Evolutionary conservation across 2,113 vertebrate species (phyloP).

Genomic region (Xerus inauris): DNA sequence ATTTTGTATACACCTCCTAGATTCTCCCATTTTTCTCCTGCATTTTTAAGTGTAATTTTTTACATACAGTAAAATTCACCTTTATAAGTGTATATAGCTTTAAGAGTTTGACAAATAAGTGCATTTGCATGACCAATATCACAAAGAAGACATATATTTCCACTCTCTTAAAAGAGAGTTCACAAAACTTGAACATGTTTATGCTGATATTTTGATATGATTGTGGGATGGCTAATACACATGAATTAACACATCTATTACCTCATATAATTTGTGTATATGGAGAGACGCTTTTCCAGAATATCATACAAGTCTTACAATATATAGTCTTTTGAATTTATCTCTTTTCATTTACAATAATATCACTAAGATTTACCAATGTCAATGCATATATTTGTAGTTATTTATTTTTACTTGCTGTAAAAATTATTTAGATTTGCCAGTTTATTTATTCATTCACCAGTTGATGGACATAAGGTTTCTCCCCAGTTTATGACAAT

Average conservation of each 20-base stretch:
- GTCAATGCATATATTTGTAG: not conserved
- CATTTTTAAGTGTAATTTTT: not conserved
- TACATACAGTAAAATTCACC: not conserved
- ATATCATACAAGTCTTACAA: not conserved
- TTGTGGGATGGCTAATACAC: not conserved
- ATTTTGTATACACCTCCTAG: not conserved
- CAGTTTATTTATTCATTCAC: not conserved
- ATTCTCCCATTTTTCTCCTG: not conserved
- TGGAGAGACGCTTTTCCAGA: not conserved
- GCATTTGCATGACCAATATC: not conserved
- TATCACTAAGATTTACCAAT: not conserved
- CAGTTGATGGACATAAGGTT: not conserved
- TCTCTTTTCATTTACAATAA: not conserved
- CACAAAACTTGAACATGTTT: not conserved
- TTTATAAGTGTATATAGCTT: not conserved
- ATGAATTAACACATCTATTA: not conserved
- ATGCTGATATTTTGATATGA: not conserved
- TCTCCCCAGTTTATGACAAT: not conserved
- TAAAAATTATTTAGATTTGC: not conserved
- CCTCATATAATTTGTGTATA: not conserved
- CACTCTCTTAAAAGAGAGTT: not conserved
- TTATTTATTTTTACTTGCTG: not conserved
- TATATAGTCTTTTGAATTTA: not conserved
- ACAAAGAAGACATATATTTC: not conserved
- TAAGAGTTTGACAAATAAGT: not conserved